Base-by-base conservation (phyloP, 2,888 invertebrate genomes). In the Dryobota labecula region DNA sequence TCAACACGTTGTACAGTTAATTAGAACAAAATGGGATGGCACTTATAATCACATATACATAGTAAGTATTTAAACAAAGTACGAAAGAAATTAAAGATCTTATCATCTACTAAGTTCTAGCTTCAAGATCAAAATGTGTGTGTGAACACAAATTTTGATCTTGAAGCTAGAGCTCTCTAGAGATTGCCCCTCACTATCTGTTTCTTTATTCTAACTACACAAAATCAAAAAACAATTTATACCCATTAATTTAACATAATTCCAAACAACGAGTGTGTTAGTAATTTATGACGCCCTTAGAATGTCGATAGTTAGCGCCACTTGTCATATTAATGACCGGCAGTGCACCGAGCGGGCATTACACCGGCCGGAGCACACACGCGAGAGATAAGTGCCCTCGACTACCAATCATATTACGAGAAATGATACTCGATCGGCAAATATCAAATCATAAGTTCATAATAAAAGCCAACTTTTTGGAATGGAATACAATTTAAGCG, bases 401-500 rank as follows among this genome's bases (percentile, higher is more conserved):
- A 38, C 45, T n/a, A 49, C 54, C 66, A 53, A 27, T 43, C 56
- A 36, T 36, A 27, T 66, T 49, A 49, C 51, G 47, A 66, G 43
- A 20, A 38, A 54, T 61, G 30, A 73, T 73, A 62, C 41, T 41
- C 36, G 27, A 64, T 67, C 81, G 30, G 61, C n/a, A 67, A 75
- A 75, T 67, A 75, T 63, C n/a, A 63, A 60, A 80, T 43, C 65
- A 45, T 24, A 54, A 30, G 30, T 47, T n/a, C n/a, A n/a, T n/a
- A n/a, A 62, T 57, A 53, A 58, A 65, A 65, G 43, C 43, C 24
- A 30, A 61, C 47, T 66, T 78, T 60, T 81, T 76, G 60, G 53
- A 70, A 64, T 77, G 47, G 27, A 78, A 57, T 54, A 70, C 51
- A 82, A 64, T 79, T 57, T 64, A 57, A 78, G 57, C 72, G 64